These are phyloP conservation scores for Chunga burmeisteri DNA, from an alignment of 2,113 vertebrate genomes.

Conservation along the genomic window DNA sequence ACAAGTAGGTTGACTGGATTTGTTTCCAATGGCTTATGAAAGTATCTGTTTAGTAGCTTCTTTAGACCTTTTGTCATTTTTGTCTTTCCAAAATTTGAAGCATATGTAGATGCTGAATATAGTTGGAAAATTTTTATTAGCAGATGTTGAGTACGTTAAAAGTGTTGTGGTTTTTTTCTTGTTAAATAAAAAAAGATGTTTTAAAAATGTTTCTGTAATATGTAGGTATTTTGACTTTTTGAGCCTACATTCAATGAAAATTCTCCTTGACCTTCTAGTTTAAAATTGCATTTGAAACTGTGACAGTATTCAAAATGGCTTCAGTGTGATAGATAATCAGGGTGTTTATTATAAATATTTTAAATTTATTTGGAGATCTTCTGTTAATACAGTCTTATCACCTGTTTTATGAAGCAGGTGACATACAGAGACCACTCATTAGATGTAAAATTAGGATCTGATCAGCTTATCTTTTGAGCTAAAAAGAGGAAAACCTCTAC, in stretches of 20 bases:
- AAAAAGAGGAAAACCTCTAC: background rate
- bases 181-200: background rate
- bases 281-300: background rate
- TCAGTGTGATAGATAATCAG: background rate
- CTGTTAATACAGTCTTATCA: background rate
- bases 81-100: background rate
- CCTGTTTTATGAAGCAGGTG: background rate
- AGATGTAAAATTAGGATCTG: background rate
- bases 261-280: background rate
- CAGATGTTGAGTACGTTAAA: background rate
- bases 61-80: background rate
- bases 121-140: background rate
- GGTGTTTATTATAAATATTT: background rate
- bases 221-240: background rate
- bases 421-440: background rate
- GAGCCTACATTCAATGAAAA: background rate
- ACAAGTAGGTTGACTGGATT: slow-evolving; percentile 76
- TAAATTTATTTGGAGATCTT: background rate
- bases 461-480: background rate
- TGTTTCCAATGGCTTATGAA: background rate
- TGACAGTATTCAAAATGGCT: background rate
- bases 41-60: background rate
- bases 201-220: background rate
- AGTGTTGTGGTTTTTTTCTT: background rate
- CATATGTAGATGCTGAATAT: background rate